phyloP scores from a whole-genome alignment of 2,797 vertebrate genomes.

The Alauda arvensis region DNA sequence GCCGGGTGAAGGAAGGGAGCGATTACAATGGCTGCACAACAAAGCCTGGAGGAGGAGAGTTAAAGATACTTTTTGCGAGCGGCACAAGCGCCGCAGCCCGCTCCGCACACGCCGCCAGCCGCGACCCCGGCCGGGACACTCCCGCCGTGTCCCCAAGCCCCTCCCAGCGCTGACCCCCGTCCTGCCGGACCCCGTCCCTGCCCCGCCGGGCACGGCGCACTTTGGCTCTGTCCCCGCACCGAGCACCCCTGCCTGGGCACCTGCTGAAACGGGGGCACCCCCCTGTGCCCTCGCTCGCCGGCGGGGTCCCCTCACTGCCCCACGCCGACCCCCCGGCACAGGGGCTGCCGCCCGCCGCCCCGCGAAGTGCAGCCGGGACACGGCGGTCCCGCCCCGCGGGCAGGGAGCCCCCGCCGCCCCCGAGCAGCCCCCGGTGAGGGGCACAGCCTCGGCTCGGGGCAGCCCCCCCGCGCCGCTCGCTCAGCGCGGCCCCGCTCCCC shows the following conservation, averaged over 20 bases:
- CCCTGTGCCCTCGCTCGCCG: fast-evolving
- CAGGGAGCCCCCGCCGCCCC: neutral
- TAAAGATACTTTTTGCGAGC: neutral
- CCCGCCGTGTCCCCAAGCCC: fast-evolving
- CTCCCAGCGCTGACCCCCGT: neutral
- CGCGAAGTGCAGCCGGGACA: neutral
- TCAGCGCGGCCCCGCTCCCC: neutral
- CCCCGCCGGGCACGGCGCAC: neutral
- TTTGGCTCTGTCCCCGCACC: fast-evolving
- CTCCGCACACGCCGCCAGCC: neutral
- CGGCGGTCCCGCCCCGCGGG: neutral
- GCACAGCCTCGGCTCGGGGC: neutral
- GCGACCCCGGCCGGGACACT: neutral
- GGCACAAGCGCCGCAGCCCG: neutral
- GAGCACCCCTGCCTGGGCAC: neutral
- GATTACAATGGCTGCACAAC: neutral
- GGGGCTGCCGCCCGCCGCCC: neutral
- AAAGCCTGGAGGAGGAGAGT: neutral
- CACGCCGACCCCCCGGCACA: neutral
- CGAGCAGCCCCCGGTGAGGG: neutral
- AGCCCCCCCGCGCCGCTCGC: neutral
- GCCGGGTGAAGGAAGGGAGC: neutral
- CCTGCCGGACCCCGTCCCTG: neutral
- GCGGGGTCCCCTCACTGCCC: neutral
- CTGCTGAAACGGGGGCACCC: too few species aligned